These are phyloP conservation scores for Oreochromis spilurus DNA, from an alignment of 2,113 vertebrate species.

Conservation along the genomic window DNA sequence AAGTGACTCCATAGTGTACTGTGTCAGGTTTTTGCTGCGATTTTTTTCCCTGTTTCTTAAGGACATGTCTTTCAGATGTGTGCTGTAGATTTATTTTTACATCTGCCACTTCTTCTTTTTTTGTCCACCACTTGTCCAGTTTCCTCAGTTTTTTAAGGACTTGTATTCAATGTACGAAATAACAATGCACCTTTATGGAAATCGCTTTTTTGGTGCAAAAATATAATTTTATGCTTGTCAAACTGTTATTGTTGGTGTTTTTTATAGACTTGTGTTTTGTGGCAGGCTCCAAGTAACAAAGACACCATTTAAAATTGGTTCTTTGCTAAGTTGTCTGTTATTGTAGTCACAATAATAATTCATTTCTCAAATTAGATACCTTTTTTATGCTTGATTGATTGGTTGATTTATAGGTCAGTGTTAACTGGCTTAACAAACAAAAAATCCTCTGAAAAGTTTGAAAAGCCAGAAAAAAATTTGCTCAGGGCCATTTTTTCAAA, in stretches of 20 bases:
- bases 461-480: not conserved
- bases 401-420: not conserved
- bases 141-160: not conserved
- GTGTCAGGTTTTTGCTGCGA: too few relatives aligned
- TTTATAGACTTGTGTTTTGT: not conserved
- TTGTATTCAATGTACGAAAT: too few relatives aligned
- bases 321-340: not conserved
- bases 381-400: not conserved
- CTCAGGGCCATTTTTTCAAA: rapidly evolving
- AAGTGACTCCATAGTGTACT: too few relatives aligned
- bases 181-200: not conserved
- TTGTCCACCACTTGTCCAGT: not conserved
- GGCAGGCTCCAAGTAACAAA: not conserved
- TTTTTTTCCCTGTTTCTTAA: too few relatives aligned
- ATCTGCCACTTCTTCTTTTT: not conserved
- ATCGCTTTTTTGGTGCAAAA: not conserved
- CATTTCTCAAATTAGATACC: not conserved
- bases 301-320: not conserved
- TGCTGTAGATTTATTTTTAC: not conserved
- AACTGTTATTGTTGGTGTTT: not conserved
- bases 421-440: not conserved
- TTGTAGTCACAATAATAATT: not conserved
- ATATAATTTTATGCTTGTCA: not conserved
- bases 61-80: not conserved
- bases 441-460: not conserved